A percentile compares a stretch with the other conserved stretches of the same genome.
These are phyloP conservation scores for Hippopotamus amphibius DNA, from an alignment of 2,113 vertebrate species.

Conservation along the genomic window DNA sequence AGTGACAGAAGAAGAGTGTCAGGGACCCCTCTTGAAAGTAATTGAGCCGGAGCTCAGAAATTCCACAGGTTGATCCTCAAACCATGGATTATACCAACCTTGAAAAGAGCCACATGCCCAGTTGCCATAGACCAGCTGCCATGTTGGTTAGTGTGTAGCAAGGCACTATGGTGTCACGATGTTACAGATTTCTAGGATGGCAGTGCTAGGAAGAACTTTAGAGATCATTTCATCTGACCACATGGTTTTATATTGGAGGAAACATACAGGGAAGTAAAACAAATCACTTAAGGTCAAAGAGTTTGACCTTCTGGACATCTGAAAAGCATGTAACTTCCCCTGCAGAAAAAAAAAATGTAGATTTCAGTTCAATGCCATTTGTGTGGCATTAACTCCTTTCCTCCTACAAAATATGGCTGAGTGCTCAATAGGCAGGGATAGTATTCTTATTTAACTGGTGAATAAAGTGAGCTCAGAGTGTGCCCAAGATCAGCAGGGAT, in stretches of 20 bases:
- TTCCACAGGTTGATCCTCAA: constrained; percentile 49
- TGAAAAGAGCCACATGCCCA: constrained; percentile 39
- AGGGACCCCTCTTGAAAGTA: background rate
- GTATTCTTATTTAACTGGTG: background rate
- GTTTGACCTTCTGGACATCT: background rate
- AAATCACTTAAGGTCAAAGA: background rate
- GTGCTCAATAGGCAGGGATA: background rate
- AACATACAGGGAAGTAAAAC: background rate
- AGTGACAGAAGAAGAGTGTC: constrained; percentile 3
- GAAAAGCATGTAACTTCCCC: background rate
- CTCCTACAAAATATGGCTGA: background rate
- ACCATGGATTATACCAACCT: background rate
- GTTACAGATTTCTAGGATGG: background rate
- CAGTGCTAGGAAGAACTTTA: background rate
- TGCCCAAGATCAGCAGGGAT: background rate
- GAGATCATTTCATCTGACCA: background rate
- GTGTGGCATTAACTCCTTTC: background rate
- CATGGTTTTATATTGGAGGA: background rate
- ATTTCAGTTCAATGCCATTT: background rate
- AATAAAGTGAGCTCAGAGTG: background rate
- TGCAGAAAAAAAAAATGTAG: background rate
- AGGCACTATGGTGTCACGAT: background rate
- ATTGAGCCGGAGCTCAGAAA: constrained; percentile 42
- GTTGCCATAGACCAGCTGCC: background rate
- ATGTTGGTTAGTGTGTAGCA: background rate